Percentiles rank a stretch among this genome's conserved stretches.
Conservation (phyloP, 2,797 vertebrate genomes). For the Odontamblyopus lacepedii region DNA sequence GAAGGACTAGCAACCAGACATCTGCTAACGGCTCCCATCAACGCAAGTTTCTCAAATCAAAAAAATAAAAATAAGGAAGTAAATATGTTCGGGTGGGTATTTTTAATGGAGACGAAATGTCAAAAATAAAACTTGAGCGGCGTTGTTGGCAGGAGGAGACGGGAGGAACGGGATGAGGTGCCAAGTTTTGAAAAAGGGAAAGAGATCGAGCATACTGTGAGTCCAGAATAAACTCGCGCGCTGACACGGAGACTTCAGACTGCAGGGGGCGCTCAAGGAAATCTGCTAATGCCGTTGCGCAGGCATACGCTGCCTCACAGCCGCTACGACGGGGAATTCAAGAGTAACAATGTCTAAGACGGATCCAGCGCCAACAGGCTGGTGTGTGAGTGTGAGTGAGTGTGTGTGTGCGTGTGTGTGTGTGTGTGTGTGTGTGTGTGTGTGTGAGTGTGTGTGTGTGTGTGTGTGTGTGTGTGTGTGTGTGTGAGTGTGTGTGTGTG, state of each 20-base stretch:
- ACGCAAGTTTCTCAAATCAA: constrained; percentile 37
- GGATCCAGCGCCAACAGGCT: no score
- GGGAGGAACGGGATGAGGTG: constrained; percentile 56
- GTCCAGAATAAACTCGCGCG: constrained; percentile 57
- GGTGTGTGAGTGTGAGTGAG: neutral
- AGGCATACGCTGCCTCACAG: neutral
- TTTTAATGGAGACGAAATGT: constrained; percentile 56
- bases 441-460: no score
- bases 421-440: no score
- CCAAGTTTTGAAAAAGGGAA: constrained; percentile 63
- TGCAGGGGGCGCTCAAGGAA: constrained; percentile 26
- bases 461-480: no score
- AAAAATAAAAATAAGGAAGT: constrained; percentile 9
- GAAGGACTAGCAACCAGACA: constrained; percentile 71
- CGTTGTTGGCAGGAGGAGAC: constrained; percentile 67
- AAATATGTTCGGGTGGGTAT: constrained; percentile 61
- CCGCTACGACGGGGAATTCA: neutral
- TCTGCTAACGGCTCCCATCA: constrained; percentile 61
- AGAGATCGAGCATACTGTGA: constrained; percentile 60
- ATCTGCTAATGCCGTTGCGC: constrained; percentile 8
- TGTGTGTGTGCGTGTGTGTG: no score
- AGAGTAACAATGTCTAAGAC: no score
- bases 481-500: no score
- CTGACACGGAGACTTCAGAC: constrained; percentile 51
- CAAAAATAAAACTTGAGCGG: constrained; percentile 70